Conservation (phyloP, 1,140 invertebrate genomes). For the Euwallacea similis region DNA sequence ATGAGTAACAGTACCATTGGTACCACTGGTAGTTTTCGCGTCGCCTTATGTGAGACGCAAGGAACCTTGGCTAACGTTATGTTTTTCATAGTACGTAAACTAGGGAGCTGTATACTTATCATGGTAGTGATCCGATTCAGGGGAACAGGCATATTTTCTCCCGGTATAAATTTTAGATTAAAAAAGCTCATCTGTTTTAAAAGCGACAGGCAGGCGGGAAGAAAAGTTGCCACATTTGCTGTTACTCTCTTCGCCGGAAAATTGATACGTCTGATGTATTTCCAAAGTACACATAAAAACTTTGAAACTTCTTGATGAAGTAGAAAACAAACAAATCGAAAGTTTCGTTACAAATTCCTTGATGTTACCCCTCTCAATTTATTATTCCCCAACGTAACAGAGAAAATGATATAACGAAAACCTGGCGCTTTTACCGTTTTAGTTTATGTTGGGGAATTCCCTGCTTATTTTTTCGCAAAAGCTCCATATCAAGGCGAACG, state of each 20-base stretch:
- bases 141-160: too few relatives aligned
- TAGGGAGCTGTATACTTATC: too few relatives aligned
- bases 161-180: too few relatives aligned
- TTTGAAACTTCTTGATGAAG: neutral
- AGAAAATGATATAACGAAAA: constrained; percentile 18
- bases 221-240: too few relatives aligned
- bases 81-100: too few relatives aligned
- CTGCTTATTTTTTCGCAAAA: constrained; percentile 27
- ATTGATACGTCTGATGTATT: too few relatives aligned
- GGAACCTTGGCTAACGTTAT: neutral
- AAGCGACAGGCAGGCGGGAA: too few relatives aligned
- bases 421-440: constrained; percentile 17
- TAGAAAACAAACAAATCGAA: neutral
- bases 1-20: constrained; percentile 11
- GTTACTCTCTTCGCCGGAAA: too few relatives aligned
- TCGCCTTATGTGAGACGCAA: neutral
- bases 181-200: too few relatives aligned
- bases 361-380: neutral
- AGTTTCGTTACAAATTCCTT: neutral
- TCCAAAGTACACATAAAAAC: constrained; percentile 2
- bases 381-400: constrained; percentile 13
- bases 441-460: constrained; percentile 20
- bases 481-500: constrained; percentile 14
- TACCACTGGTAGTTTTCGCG: constrained; percentile 6
- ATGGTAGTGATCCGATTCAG: too few relatives aligned